Base-by-base conservation (phyloP, 2,888 invertebrate genomes). In the Lathronympha strigana region DNA sequence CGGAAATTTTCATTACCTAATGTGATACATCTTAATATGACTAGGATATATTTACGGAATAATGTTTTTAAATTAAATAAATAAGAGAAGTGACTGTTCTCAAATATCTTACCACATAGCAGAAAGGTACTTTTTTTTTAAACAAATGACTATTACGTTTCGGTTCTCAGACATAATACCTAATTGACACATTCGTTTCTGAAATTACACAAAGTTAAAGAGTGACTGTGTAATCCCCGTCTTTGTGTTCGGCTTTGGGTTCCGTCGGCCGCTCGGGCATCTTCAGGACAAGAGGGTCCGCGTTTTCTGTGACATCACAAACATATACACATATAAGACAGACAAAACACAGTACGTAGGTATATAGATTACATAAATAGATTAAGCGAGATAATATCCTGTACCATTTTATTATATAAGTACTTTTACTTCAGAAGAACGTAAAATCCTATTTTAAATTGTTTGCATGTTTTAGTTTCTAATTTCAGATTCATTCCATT, bases 271-370 rank as follows among this genome's bases (percentile, higher is more conserved):
- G 79, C 28, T 87, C 87, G 1, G 88, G 86, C 75, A 88, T 80
- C 83, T 89, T 90, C 77, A 89, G 76, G 70, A 87, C 79, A 76
- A 90, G 73, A 38, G 77, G 78, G 68, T 92, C 90, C 70, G 84
- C 80, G 75, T 90, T 91, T 76, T 90, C 91, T 92, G 90, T 79
- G 79, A 87, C 86, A 87, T 79, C 85, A 90, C 87, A 88, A 85
- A 73, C 74, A 81, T 75, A 80, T 69, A 78, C 71, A 83, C 73
- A 77, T 68, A 76, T 66, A 71, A 43, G 28, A 40, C n/a, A 21
- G 17, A 40, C 68, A 33, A 80, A 67, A 73, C 71, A 78, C 61
- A 69, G 64, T 69, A 63, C 61, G 66, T 68, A 63, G 63, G 8
- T 1, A 38, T 0, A 38, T 3, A 36, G 1, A n/a, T 38, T 6